Base-by-base conservation (phyloP, 53 echinoderm and acorn worm genomes). In the Astropecten irregularis region DNA sequence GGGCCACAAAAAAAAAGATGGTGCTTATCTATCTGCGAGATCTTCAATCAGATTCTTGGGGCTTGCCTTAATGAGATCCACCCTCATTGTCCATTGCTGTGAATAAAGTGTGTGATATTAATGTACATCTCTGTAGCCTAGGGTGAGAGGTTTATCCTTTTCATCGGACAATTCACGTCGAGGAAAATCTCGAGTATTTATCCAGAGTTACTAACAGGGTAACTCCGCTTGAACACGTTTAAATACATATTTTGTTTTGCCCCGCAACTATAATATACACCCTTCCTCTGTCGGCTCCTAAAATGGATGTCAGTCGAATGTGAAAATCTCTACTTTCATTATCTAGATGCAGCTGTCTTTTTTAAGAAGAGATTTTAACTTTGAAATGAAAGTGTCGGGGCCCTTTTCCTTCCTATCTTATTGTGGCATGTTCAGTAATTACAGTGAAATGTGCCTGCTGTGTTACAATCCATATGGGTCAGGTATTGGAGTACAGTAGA, bases 1-100 rank as follows among this genome's bases (percentile, higher is more conserved):
- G n/a, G 79, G 79, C 79, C 33, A n/a, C n/a, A n/a, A n/a, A n/a
- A n/a, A n/a, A n/a, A n/a, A 47, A 29, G 61, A 79, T 79, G 79
- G 47, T 33, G 79, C 79, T 79, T 79, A 79, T 79, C n/a, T n/a
- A n/a, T n/a, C 79, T 62, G 79, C 79, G 61, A 62, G 36, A 79
- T 79, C 79, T 79, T 79, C 79, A 79, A 79, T 79, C 79, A 61
- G 79, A 79, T 62, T 60, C 62, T 10, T 1, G 26, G 11, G 8
- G 3, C 46, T 42, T 46, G 68, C 68, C 46, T 36, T 29, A 30
- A 79, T 62, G 62, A 79, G 62, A 62, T 62, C 63, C 79, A 29
- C 77, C 6, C 30, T 27, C 28, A 62, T 79, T 79, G 46, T 79
- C 62, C 26, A 21, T 25, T 11, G 3, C 51, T 38, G 57, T 53